Evolutionary conservation across 2,113 vertebrate genomes (phyloP).

Genomic region (Hirundichthys speculiger): DNA sequence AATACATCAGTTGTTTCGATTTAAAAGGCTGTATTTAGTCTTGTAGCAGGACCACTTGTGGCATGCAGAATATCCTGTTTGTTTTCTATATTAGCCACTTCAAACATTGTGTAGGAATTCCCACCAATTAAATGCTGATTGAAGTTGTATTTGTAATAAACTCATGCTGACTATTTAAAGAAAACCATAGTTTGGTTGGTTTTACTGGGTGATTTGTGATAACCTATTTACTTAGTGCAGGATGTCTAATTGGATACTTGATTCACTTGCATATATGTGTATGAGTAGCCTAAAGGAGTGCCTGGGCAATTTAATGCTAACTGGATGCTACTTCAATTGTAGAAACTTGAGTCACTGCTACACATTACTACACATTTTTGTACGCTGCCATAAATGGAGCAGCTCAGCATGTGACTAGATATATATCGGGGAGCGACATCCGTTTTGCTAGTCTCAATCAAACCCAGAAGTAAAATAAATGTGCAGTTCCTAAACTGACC

Average conservation of each 20-base stretch:
- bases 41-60: not conserved
- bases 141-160: not conserved
- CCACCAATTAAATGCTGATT: not conserved
- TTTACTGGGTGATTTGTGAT: no score
- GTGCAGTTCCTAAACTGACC: no score
- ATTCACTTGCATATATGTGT: not conserved
- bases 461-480: no score
- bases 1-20: not conserved
- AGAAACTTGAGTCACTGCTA: slow-evolving; percentile 2
- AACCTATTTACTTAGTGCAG: not conserved
- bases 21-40: not conserved
- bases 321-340: not conserved
- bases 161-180: not conserved
- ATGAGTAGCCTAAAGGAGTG: slow-evolving; percentile 12
- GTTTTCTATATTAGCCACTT: not conserved
- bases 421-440: no score
- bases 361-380: no score
- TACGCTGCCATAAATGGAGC: no score
- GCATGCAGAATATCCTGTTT: not conserved
- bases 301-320: slow-evolving; percentile 37
- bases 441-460: no score
- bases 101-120: not conserved
- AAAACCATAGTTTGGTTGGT: no score
- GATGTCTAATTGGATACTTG: slow-evolving; percentile 16
- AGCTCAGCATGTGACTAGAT: no score